A percentile compares a stretch with the other conserved stretches of the same genome.
Conservation (phyloP, 2,797 vertebrate species). For the Mycteria americana region DNA sequence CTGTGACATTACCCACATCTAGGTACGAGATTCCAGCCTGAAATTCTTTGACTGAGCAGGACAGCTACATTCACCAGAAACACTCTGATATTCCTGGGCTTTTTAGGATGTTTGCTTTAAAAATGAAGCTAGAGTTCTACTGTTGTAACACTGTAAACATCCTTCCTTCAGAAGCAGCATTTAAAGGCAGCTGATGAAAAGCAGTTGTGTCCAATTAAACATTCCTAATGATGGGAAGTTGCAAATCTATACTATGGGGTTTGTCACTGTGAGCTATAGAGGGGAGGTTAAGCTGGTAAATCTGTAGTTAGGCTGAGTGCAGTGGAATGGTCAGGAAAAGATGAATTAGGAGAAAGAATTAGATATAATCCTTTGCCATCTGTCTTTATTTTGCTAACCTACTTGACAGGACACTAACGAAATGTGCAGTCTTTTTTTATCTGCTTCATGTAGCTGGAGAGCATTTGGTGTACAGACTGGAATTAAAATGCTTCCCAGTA, state of each 20-base stretch:
- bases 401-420: not conserved
- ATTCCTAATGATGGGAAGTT: constrained; percentile 18
- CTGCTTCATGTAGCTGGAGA: not conserved
- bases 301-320: not conserved
- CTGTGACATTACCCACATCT: not conserved
- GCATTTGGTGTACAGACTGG: not conserved
- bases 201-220: not conserved
- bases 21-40: not conserved
- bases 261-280: not conserved
- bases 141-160: not conserved
- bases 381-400: constrained; percentile 52
- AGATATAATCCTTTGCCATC: constrained; percentile 40
- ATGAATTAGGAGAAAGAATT: constrained; percentile 26
- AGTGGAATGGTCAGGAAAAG: not conserved
- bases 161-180: not conserved
- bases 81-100: not conserved
- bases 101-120: constrained; percentile 5
- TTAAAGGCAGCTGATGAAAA: constrained; percentile 8
- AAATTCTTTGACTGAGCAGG: not conserved
- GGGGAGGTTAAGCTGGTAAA: not conserved
- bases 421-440: constrained; percentile 1
- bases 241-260: not conserved
- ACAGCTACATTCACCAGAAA: not conserved
- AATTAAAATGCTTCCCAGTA: not conserved
- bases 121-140: constrained; percentile 1